phyloP scores from a whole-genome alignment of 2,888 invertebrate genomes.

The Oscheius sp. region DNA sequence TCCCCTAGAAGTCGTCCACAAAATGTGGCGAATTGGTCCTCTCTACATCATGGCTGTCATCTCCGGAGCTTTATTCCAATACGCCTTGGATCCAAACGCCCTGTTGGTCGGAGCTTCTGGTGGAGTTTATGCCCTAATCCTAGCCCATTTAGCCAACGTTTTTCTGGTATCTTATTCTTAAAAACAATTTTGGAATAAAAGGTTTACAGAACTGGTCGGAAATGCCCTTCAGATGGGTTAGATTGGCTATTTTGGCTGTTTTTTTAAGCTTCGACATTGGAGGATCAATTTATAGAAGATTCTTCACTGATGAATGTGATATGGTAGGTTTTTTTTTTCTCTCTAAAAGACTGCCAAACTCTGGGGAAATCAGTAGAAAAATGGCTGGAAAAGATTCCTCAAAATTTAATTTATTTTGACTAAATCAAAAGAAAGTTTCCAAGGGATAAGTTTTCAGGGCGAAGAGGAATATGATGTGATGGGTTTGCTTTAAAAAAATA shows the following conservation, averaged over 20 bases:
- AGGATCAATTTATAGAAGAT: constrained; percentile 89
- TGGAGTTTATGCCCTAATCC: constrained; percentile 72
- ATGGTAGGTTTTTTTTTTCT: constrained; percentile 72
- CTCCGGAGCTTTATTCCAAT: constrained; percentile 72
- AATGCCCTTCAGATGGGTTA: constrained; percentile 90
- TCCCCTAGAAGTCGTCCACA: constrained; percentile 94
- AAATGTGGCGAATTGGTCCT: constrained; percentile 82
- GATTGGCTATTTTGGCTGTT: constrained; percentile 83
- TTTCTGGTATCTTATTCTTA: constrained; percentile 69
- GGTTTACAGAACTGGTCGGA: constrained; percentile 88
- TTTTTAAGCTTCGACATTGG: constrained; percentile 86
- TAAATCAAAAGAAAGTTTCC: no score
- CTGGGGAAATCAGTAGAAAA: neutral
- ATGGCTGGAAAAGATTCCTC: no score
- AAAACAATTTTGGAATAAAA: neutral
- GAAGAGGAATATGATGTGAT: no score
- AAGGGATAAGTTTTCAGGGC: no score
- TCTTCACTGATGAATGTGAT: constrained; percentile 81
- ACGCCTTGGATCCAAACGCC: constrained; percentile 74
- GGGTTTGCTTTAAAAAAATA: no score
- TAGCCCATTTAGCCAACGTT: constrained; percentile 72
- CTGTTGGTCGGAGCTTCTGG: constrained; percentile 76
- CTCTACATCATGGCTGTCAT: constrained; percentile 70
- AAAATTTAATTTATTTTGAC: no score
- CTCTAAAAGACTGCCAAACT: no score